Percentiles rank a stretch among this genome's conserved stretches.
phyloP scores from a whole-genome alignment of 2,113 vertebrate genomes.

The Semicossyphus pulcher region DNA sequence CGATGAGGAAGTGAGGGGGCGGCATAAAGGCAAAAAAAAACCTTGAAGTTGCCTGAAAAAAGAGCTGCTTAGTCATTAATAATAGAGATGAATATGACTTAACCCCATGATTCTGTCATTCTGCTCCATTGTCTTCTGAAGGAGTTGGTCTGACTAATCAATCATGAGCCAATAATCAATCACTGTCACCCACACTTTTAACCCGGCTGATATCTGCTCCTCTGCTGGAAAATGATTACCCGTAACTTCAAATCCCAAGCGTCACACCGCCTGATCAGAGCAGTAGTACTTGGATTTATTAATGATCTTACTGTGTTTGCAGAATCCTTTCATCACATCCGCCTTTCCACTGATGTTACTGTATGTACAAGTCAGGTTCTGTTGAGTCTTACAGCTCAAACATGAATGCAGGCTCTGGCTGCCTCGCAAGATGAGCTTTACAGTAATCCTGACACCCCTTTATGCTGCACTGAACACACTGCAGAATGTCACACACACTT shows the following conservation, averaged over 20 bases:
- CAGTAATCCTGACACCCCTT: constrained; percentile 36
- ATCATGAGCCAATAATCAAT: constrained; percentile 50
- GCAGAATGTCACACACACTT: constrained; percentile 13
- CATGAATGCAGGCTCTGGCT: constrained; percentile 26
- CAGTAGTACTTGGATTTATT: constrained; percentile 39
- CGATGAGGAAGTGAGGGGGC: constrained; percentile 44
- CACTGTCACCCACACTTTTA: constrained; percentile 48
- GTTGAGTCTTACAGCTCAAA: constrained; percentile 35
- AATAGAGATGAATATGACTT: constrained; percentile 60
- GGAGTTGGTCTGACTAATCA: constrained; percentile 47
- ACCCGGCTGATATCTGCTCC: constrained; percentile 5
- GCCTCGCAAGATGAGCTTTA: constrained; percentile 13
- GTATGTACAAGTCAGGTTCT: constrained; percentile 39
- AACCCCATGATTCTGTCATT: constrained; percentile 48
- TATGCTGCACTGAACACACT: constrained; percentile 27
- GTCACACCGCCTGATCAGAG: constrained; percentile 16
- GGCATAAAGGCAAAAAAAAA: constrained; percentile 30
- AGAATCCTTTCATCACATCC: constrained; percentile 48
- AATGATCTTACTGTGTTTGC: constrained; percentile 38
- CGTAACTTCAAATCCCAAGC: background rate
- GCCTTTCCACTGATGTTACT: constrained; percentile 34
- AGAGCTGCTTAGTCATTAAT: constrained; percentile 70
- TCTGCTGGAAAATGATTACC: constrained; percentile 1
- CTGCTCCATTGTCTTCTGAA: constrained; percentile 49
- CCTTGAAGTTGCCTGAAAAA: constrained; percentile 52